Percentiles rank a stretch among this genome's conserved stretches.
phyloP scores from a whole-genome alignment of 2,888 invertebrate genomes.

The Drosophila multiciliata region DNA sequence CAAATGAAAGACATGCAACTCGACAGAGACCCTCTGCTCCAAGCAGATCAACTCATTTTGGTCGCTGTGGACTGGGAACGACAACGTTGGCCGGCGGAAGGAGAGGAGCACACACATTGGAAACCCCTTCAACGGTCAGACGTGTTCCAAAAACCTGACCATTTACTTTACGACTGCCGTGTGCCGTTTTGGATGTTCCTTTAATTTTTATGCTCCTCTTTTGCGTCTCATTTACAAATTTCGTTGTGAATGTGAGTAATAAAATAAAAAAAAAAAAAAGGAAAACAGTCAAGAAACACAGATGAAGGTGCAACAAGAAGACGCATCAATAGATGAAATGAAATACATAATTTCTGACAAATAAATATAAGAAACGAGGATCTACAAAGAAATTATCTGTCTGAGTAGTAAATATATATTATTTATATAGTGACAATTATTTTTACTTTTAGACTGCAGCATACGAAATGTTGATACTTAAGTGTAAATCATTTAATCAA shows the following conservation, averaged over 20 bases:
- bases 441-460: too few species aligned
- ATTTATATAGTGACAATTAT: background rate
- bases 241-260: constrained; percentile 4
- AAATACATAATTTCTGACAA: background rate
- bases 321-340: constrained; percentile 2
- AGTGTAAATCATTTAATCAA: background rate
- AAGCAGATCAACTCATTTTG: constrained; percentile 6
- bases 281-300: constrained; percentile 9
- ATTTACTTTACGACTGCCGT: constrained; percentile 74
- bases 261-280: background rate
- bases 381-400: background rate
- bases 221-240: constrained; percentile 69
- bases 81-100: background rate
- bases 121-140: constrained; percentile 16
- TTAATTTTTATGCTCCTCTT: constrained; percentile 66
- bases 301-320: background rate
- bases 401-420: background rate
- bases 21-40: constrained; percentile 21
- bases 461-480: background rate
- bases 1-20: constrained; percentile 65
- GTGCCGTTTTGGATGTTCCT: constrained; percentile 51
- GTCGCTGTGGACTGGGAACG: background rate
- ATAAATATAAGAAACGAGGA: background rate
- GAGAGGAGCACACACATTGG: background rate
- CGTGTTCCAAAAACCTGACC: constrained; percentile 43